Evolutionary conservation across 2,797 vertebrate species (phyloP), one percentile per base, ranked within the genome.

Genomic region (Rousettus madagascariensis): DNA sequence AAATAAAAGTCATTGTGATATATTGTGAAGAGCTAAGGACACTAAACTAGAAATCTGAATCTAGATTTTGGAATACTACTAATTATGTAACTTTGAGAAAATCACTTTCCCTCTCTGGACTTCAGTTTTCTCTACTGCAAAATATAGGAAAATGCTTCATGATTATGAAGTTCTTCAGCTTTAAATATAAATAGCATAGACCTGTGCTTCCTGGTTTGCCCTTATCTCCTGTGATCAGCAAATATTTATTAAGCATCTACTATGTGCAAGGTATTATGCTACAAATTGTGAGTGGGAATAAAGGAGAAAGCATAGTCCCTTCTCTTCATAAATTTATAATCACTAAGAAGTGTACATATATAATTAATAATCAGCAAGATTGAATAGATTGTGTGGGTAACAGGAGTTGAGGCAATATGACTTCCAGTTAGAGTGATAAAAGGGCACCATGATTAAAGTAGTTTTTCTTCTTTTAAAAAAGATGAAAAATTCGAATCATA

Each of bases 221-320:
- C 22, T 92, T 49, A 10, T 89, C 63, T 86, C 71, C n/a, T 85
- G 33, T 89, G 82, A 86, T 79, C 61, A 43, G 51, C 53, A 43
- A 87, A 33, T 90, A 89, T 93, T 94, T 96, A 80, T 26, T 90
- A 28, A 96, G 43, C 36, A 83, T 79, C 79, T 95, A 84, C 75
- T 72, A 30, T 88, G 41, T 66, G 46, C 20, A 74, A 86, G 33
- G 5, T 92, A 38, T 89, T 86, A 8, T 90, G 36, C 69, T 85
- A 93, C 17, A 59, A 85, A 90, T 30, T 78, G 59, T 79, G 33
- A 68, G 22, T 90, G 49, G 55, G 8, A 85, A 65, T 72, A 90
- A 78, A 59, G 43, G 33, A 88, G 53, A 89, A 90, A 90, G 41
- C 6, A 72, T 43, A 88, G 78, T 78, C 8, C 16, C 22, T 65